Evolutionary conservation across 2,888 invertebrate species (phyloP).

Genomic region (Amphipyra tragopoginis): DNA sequence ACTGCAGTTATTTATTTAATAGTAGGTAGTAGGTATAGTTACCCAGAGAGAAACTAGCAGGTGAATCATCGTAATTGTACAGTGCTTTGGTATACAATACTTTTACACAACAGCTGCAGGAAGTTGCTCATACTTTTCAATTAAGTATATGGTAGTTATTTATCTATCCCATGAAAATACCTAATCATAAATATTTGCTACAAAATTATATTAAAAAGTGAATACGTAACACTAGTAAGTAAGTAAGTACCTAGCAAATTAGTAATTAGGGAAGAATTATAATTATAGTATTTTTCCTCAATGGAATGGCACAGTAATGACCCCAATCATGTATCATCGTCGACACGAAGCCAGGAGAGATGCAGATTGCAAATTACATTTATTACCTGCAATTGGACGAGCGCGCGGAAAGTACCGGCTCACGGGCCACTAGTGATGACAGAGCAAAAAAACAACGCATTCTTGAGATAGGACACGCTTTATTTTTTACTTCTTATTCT

Average conservation of each 20-base stretch:
- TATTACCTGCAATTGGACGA: slow-evolving; percentile 29
- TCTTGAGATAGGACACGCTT: slow-evolving; percentile 3
- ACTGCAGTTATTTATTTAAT: too few species aligned
- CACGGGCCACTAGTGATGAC: slow-evolving; percentile 5
- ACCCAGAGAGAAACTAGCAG: background rate
- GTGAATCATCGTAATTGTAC: slow-evolving; percentile 12
- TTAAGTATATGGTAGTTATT: too few species aligned
- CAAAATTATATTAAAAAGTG: too few species aligned
- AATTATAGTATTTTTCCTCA: slow-evolving; percentile 26
- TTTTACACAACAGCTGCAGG: too few species aligned
- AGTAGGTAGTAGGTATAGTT: background rate
- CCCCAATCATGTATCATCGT: slow-evolving; percentile 35
- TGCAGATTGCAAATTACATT: slow-evolving; percentile 43
- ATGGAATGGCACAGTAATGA: slow-evolving; percentile 36
- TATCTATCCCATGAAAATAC: too few species aligned
- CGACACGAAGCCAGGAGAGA: slow-evolving; percentile 27
- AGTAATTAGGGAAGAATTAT: slow-evolving; percentile 5
- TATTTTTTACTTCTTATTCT: background rate
- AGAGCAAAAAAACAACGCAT: slow-evolving; percentile 4
- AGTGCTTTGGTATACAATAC: too few species aligned
- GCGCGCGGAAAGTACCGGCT: slow-evolving; percentile 1
- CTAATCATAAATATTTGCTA: too few species aligned
- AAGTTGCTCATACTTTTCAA: too few species aligned
- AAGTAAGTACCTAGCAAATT: too few species aligned
- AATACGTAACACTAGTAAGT: too few species aligned